Evolutionary conservation across 2,797 vertebrate genomes (phyloP), one percentile per base, ranked within the genome.

Genomic region (Chloroceryle amazona): DNA sequence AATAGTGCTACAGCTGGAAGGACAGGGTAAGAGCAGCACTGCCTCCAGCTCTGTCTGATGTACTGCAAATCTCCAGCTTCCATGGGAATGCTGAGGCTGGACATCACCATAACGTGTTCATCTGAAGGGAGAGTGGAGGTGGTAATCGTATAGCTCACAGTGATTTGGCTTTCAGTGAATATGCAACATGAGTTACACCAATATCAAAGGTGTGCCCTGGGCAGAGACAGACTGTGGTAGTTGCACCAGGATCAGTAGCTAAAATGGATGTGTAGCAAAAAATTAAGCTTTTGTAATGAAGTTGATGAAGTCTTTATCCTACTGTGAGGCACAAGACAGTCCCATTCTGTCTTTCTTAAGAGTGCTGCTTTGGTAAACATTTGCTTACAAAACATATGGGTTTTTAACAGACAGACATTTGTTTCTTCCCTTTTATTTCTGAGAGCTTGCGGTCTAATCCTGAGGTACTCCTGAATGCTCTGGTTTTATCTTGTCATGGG

Each of bases 11-110:
- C 70, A 58, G 84, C 89, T 95, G 80, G 95, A 76, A 93, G 80
- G 66, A 58, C 47, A 35, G 52, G 95, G 80, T 63, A 11, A 54
- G 79, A 89, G 90, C 70, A 79, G 66, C 63, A 23, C 39, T 84
- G 95, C 91, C 93, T 94, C 25, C 85, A 90, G 89, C 85, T 89
- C 82, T 83, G 82, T 79, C 93, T 95, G 87, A 84, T 89, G 19
- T 4, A 5, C 51, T 75, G 91, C 75, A 82, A 46, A 67, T 49
- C 35, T 46, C 3, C 60, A 42, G 1, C 81, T 51, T n/a, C 28
- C 61, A 31, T 41, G 41, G 95, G 67, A 73, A 17, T 49, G 2
- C 33, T 4, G 72, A 33, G 47, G 52, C 44, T 26, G 47, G 66
- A 17, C 52, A 49, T 47, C 80, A 16, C 51, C 29, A 18, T 7